A percentile compares a stretch with the other conserved stretches of the same genome.
phyloP scores from a whole-genome alignment of 2,113 vertebrate genomes.

The Xiphophorus maculatus region DNA sequence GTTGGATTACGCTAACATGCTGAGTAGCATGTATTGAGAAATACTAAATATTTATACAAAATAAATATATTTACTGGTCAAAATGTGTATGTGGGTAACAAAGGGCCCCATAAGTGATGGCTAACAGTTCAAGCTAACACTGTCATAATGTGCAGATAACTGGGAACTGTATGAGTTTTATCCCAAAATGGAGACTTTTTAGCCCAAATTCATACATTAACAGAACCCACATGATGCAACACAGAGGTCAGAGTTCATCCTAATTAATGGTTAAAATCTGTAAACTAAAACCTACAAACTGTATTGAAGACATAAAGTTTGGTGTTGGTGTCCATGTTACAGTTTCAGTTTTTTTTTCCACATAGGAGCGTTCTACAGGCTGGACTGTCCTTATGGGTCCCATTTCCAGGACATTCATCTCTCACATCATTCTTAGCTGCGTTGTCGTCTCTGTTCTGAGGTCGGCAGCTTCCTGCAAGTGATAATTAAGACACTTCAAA shows the following conservation, averaged over 20 bases:
- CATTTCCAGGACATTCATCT: not conserved
- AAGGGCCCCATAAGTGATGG: too few relatives aligned
- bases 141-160: too few relatives aligned
- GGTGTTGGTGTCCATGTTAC: too few relatives aligned
- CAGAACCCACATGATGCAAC: not conserved
- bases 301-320: not conserved
- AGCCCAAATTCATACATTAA: not conserved
- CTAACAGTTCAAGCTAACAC: too few relatives aligned
- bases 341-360: not conserved
- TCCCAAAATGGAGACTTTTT: too few relatives aligned
- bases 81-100: not conserved
- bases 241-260: not conserved
- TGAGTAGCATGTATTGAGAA: too few relatives aligned
- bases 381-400: not conserved
- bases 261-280: not conserved
- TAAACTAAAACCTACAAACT: not conserved
- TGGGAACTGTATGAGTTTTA: too few relatives aligned
- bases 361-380: not conserved
- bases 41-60: too few relatives aligned
- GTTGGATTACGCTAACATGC: too few relatives aligned
- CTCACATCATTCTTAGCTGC: not conserved
- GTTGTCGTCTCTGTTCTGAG: not conserved
- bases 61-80: not conserved
- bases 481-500: conserved; percentile 46
- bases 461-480: conserved; percentile 15